Evolutionary conservation across 2,113 vertebrate genomes (phyloP).

Genomic region (Tringa solitaria): DNA sequence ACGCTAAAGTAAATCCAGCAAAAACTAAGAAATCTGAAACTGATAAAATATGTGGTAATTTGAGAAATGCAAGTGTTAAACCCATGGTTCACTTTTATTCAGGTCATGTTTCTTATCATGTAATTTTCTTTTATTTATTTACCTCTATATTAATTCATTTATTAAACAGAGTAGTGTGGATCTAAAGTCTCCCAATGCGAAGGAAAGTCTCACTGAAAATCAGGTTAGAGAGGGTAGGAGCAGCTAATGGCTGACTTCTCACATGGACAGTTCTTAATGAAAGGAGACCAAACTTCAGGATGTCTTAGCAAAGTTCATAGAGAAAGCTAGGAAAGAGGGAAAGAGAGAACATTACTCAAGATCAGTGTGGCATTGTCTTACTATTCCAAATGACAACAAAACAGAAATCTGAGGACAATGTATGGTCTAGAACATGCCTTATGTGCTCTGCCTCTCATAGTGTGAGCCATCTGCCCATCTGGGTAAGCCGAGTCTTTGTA

Average conservation of each 20-base stretch:
- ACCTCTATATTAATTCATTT: neutral
- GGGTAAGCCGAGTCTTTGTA: neutral
- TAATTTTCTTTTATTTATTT: neutral
- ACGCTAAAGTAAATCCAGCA: neutral
- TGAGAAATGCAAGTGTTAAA: neutral
- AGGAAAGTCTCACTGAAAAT: neutral
- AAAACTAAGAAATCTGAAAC: neutral
- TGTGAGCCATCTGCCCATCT: neutral
- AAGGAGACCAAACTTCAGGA: neutral
- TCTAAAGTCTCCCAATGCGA: neutral
- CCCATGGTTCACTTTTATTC: neutral
- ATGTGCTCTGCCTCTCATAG: neutral
- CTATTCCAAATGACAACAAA: neutral
- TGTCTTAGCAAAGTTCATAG: neutral
- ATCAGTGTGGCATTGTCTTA: neutral
- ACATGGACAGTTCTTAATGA: neutral
- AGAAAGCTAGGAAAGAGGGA: neutral
- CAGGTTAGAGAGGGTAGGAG: neutral
- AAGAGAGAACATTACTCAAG: neutral
- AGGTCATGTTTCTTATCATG: neutral
- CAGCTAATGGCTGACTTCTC: neutral
- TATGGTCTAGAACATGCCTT: neutral
- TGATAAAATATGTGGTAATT: neutral
- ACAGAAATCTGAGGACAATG: neutral
- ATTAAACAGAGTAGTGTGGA: neutral